phyloP scores from a whole-genome alignment of 2,888 invertebrate species.

The Muschampia plurimacula region DNA sequence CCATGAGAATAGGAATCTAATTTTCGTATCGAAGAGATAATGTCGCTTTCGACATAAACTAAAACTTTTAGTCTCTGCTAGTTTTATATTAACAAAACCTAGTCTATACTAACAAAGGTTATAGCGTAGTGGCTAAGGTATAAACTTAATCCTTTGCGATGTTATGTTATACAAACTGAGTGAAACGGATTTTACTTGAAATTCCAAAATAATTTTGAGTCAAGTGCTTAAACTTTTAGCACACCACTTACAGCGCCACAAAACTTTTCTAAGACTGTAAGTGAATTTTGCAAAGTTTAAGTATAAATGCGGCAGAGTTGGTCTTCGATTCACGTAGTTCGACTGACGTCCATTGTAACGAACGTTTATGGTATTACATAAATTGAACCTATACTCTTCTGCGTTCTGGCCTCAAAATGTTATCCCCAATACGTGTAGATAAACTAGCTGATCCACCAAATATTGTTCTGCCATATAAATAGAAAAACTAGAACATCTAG shows the following conservation, averaged over 20 bases:
- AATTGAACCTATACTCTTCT: neutral
- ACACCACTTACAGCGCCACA: constrained; percentile 1
- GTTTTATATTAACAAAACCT: too few species aligned
- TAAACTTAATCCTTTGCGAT: neutral
- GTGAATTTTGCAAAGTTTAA: constrained; percentile 10
- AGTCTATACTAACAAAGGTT: too few species aligned
- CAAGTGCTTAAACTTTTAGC: constrained; percentile 14
- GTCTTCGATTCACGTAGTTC: constrained; percentile 8
- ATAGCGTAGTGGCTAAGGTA: too few species aligned
- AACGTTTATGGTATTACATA: constrained; percentile 8
- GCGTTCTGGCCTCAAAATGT: too few species aligned
- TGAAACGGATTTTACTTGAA: neutral
- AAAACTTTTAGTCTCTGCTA: too few species aligned
- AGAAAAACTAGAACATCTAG: too few species aligned
- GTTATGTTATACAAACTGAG: neutral
- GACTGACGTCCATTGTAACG: neutral
- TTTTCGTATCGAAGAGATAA: too few species aligned
- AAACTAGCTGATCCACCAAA: too few species aligned
- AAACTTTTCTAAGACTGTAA: constrained; percentile 20
- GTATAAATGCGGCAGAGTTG: constrained; percentile 1
- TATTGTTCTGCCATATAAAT: too few species aligned
- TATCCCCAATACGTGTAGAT: too few species aligned
- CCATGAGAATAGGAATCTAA: too few species aligned
- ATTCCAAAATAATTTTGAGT: constrained; percentile 21
- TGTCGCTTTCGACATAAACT: too few species aligned